These are phyloP conservation scores for Macrosiphum euphorbiae DNA, from an alignment of 2,888 invertebrate genomes.

Conservation along the genomic window DNA sequence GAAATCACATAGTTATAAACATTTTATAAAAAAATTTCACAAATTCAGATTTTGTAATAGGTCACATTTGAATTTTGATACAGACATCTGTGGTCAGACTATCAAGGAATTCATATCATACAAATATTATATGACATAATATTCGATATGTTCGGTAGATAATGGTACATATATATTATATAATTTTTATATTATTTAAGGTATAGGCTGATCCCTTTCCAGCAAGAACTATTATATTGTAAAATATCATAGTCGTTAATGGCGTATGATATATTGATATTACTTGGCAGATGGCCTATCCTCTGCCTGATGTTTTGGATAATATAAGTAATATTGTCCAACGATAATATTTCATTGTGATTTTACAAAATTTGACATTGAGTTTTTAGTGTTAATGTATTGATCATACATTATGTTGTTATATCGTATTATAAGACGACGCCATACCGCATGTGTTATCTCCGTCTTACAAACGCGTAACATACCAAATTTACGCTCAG, in stretches of 20 bases:
- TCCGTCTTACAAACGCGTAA: too few species aligned
- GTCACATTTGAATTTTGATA: not conserved
- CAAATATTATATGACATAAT: not conserved
- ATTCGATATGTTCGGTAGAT: too few species aligned
- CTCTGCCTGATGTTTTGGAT: not conserved
- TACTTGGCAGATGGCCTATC: too few species aligned
- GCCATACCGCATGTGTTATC: too few species aligned
- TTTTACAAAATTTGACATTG: not conserved
- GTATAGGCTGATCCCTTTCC: not conserved
- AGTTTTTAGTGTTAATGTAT: not conserved
- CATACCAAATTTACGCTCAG: too few species aligned
- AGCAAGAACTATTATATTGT: not conserved
- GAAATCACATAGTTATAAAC: not conserved
- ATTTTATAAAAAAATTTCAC: not conserved
- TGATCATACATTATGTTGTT: not conserved
- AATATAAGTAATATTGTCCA: not conserved
- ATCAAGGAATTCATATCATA: not conserved
- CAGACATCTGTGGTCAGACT: not conserved
- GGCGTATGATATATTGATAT: not conserved
- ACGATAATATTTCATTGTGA: not conserved
- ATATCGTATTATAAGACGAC: too few species aligned
- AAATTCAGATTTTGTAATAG: not conserved
- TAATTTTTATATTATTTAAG: not conserved
- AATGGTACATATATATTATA: too few species aligned
- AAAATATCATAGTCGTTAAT: not conserved